Conservation (phyloP, 2,888 invertebrate genomes). For the Drosophila greeni region DNA sequence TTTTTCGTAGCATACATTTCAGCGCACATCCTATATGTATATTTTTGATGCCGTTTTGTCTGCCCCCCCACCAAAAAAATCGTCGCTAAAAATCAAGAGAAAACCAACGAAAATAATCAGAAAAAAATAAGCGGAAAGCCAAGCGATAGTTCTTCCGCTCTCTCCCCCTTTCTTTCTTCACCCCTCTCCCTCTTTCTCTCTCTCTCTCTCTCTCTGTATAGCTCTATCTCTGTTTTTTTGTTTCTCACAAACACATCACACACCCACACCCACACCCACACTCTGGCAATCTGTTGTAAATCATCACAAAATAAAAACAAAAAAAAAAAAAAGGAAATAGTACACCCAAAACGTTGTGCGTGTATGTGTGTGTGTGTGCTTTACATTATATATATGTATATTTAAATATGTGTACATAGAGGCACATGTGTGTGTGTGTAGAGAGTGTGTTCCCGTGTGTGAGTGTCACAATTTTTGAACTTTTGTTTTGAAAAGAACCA, state of each 20-base stretch:
- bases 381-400: slow-evolving; percentile 12
- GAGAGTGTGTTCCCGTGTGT: slow-evolving; percentile 6
- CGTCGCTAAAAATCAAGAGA: slow-evolving; percentile 4
- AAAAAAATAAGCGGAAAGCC: slow-evolving; percentile 26
- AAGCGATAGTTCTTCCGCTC: slow-evolving; percentile 7
- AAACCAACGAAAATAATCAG: slow-evolving; percentile 6
- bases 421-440: slow-evolving; percentile 11
- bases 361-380: slow-evolving; percentile 25
- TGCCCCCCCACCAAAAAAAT: slow-evolving; percentile 32
- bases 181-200: slow-evolving; percentile 17
- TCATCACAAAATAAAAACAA: slow-evolving; percentile 49
- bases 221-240: slow-evolving; percentile 27
- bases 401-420: slow-evolving; percentile 26
- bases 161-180: slow-evolving; percentile 21
- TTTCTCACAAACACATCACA: slow-evolving; percentile 3
- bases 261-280: slow-evolving; percentile 8
- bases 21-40: slow-evolving; percentile 32
- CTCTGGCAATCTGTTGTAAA: slow-evolving; percentile 50
- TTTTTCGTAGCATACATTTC: slow-evolving; percentile 37
- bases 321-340: slow-evolving; percentile 10
- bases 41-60: slow-evolving; percentile 41
- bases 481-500: slow-evolving; percentile 1
- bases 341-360: slow-evolving; percentile 30
- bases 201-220: slow-evolving; percentile 21
- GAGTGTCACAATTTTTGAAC: slow-evolving; percentile 34